Evolutionary conservation across 2,888 invertebrate genomes (phyloP).

Genomic region (Helicoverpa assulta): DNA sequence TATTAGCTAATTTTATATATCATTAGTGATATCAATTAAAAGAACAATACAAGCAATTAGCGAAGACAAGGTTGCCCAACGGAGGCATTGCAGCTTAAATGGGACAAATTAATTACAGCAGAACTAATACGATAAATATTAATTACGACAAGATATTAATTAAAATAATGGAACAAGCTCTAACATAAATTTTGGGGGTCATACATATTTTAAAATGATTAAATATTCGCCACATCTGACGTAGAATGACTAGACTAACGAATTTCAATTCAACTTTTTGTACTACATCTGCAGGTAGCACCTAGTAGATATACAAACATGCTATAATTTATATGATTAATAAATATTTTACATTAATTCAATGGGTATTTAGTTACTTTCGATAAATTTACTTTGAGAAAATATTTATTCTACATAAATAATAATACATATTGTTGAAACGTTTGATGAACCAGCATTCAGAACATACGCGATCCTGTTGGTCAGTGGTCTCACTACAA

Average conservation of each 20-base stretch:
- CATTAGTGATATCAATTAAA: not conserved
- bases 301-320: constrained; percentile 55
- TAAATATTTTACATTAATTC: constrained; percentile 55
- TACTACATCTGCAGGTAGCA: constrained; percentile 55
- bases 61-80: not conserved
- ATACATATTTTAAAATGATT: constrained; percentile 50
- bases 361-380: constrained; percentile 63
- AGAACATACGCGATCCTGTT: constrained; percentile 42
- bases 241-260: constrained; percentile 61
- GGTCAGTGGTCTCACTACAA: constrained; percentile 49
- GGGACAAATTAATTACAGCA: constrained; percentile 6
- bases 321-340: constrained; percentile 64
- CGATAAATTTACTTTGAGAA: constrained; percentile 62
- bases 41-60: constrained; percentile 9
- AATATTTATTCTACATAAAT: constrained; percentile 58
- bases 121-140: constrained; percentile 26
- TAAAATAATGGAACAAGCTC: constrained; percentile 21
- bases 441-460: constrained; percentile 49
- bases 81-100: not conserved
- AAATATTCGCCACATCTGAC: constrained; percentile 50
- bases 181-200: constrained; percentile 25
- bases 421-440: constrained; percentile 56
- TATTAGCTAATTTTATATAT: not conserved
- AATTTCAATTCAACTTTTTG: constrained; percentile 50
- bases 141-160: constrained; percentile 3